A percentile compares a stretch with the other conserved stretches of the same genome.
phyloP scores from a whole-genome alignment of 2,113 vertebrate species.

The Syngnathus floridae region DNA sequence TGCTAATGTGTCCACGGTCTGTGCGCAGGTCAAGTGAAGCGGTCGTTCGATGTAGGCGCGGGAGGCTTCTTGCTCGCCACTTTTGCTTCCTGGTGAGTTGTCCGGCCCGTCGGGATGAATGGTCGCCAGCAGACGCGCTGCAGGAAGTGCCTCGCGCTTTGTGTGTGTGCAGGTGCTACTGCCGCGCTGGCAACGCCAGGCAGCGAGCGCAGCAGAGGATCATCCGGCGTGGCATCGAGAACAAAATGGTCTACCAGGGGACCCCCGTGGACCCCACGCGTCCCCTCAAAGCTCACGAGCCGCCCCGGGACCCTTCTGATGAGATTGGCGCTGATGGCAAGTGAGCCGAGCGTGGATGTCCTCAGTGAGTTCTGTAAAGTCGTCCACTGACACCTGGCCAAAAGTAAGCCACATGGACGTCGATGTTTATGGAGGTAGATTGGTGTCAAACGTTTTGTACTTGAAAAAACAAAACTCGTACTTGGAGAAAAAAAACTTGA shows the following conservation, averaged over 20 bases:
- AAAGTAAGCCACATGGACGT: too few species aligned
- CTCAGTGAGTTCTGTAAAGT: too few species aligned
- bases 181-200: background rate
- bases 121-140: background rate
- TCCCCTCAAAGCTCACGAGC: background rate
- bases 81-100: background rate
- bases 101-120: background rate
- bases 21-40: background rate
- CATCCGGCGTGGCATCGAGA: background rate
- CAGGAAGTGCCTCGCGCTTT: background rate
- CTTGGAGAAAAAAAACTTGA: too few species aligned
- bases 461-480: too few species aligned
- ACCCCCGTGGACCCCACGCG: background rate
- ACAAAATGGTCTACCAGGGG: constrained; percentile 5
- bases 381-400: too few species aligned
- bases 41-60: background rate
- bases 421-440: too few species aligned
- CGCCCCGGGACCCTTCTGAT: background rate
- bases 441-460: too few species aligned
- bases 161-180: background rate
- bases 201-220: constrained; percentile 1
- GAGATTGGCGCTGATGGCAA: too few species aligned
- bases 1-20: background rate
- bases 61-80: constrained; percentile 1
- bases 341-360: too few species aligned